These are phyloP conservation scores for Hypolimnas misippus DNA, from an alignment of 2,888 invertebrate genomes.

Conservation along the genomic window DNA sequence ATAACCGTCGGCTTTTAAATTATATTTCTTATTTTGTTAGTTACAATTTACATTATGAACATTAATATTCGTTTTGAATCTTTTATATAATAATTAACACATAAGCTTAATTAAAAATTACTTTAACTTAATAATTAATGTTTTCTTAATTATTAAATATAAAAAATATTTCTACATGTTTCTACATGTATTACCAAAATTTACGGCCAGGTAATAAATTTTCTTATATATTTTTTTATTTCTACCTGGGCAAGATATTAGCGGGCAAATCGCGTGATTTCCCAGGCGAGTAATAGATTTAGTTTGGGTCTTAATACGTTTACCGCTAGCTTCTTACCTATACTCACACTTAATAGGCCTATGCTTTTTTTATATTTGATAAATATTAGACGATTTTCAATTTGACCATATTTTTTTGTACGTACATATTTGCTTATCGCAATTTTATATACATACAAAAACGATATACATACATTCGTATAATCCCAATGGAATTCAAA, in stretches of 20 bases:
- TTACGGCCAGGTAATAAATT: not conserved
- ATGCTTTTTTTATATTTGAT: no score
- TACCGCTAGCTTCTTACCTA: slow-evolving; percentile 2
- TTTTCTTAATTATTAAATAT: no score
- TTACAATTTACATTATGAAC: no score
- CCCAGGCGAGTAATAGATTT: slow-evolving; percentile 25
- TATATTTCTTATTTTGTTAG: not conserved
- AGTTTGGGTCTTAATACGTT: slow-evolving; percentile 16
- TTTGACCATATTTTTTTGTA: no score
- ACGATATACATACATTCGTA: no score
- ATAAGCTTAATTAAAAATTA: not conserved
- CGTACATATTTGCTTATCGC: no score
- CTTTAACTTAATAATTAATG: no score
- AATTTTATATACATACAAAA: no score
- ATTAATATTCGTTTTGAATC: no score
- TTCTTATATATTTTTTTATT: not conserved
- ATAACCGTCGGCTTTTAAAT: slow-evolving; percentile 12
- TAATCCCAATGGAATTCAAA: no score
- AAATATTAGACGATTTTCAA: no score
- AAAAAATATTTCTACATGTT: no score
- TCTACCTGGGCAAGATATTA: not conserved
- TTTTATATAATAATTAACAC: not conserved
- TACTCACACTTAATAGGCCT: not conserved
- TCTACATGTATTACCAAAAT: not conserved
- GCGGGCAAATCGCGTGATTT: slow-evolving; percentile 25